These are phyloP conservation scores for Scaptomyza hsui DNA, from an alignment of 1,140 invertebrate genomes.

Conservation along the genomic window DNA sequence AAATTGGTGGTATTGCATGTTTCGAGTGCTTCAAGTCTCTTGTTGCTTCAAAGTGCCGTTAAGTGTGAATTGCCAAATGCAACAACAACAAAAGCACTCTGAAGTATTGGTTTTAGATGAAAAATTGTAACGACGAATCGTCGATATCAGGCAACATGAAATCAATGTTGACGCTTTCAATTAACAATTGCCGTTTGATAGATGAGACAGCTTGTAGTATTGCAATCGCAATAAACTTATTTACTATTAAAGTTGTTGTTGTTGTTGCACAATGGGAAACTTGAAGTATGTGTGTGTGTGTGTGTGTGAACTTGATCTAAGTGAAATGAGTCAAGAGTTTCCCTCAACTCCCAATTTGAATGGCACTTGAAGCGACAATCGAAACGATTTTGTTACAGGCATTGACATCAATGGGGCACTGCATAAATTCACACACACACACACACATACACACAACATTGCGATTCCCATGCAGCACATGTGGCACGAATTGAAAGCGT, in stretches of 20 bases:
- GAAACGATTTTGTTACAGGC: slow-evolving; percentile 68
- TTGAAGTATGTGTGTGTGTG: not conserved
- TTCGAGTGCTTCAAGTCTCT: slow-evolving; percentile 21
- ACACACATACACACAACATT: slow-evolving; percentile 2
- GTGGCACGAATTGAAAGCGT: slow-evolving; percentile 57
- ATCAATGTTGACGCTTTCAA: slow-evolving; percentile 70
- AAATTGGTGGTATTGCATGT: slow-evolving; percentile 46
- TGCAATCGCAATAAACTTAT: slow-evolving; percentile 19
- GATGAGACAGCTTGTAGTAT: slow-evolving; percentile 39
- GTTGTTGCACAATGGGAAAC: slow-evolving; percentile 16
- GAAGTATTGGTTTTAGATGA: slow-evolving; percentile 21
- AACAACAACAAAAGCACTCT: slow-evolving; percentile 39
- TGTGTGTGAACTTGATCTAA: slow-evolving; percentile 17
- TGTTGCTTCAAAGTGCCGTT: slow-evolving; percentile 41
- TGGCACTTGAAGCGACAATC: slow-evolving; percentile 71
- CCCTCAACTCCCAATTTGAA: slow-evolving; percentile 45
- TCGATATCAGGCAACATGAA: slow-evolving; percentile 6
- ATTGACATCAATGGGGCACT: slow-evolving; percentile 53
- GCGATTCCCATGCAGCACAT: slow-evolving; percentile 19
- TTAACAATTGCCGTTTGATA: slow-evolving; percentile 68
- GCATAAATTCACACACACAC: slow-evolving; percentile 35
- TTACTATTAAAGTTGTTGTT: slow-evolving; percentile 21
- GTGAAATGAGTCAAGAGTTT: slow-evolving; percentile 1
- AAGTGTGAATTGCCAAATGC: slow-evolving; percentile 67
- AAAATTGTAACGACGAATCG: slow-evolving; percentile 24